Conservation (phyloP, 2,797 vertebrate species). For the Bryconaethiops microstoma region DNA sequence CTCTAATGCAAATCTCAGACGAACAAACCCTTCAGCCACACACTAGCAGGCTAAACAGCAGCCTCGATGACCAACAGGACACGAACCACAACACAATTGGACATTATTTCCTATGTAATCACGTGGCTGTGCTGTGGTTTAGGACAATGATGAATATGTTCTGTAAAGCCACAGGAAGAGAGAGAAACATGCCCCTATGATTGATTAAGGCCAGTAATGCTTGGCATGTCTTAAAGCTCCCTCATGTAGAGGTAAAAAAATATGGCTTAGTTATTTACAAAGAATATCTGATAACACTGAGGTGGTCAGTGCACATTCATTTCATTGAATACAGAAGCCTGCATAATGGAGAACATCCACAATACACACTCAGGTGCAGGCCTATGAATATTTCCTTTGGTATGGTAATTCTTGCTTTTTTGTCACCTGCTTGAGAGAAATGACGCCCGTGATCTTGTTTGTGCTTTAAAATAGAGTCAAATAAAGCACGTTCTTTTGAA, state of each 20-base stretch:
- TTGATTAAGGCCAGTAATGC: conserved; percentile 15
- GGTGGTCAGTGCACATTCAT: neutral
- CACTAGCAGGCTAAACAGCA: neutral
- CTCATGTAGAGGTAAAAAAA: neutral
- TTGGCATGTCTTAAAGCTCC: neutral
- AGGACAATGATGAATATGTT: conserved; percentile 3
- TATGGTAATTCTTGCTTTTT: neutral
- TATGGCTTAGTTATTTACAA: conserved; percentile 5
- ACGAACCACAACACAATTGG: conserved; percentile 9
- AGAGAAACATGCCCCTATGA: neutral
- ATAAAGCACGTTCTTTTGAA: too few relatives aligned
- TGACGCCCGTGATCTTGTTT: neutral
- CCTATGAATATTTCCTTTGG: too few relatives aligned
- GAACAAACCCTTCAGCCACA: conserved; percentile 26
- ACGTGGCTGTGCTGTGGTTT: neutral
- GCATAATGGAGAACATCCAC: neutral
- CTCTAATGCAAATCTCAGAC: conserved; percentile 56
- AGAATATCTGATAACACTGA: neutral
- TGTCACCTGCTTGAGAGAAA: neutral
- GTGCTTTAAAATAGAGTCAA: too few relatives aligned
- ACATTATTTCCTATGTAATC: conserved; percentile 28
- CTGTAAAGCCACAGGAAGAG: conserved; percentile 18
- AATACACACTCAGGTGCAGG: too few relatives aligned
- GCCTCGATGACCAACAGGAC: conserved; percentile 34
- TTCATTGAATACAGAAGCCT: neutral